phyloP scores from a whole-genome alignment of 2,888 invertebrate species.

The Mimachlamys varia region DNA sequence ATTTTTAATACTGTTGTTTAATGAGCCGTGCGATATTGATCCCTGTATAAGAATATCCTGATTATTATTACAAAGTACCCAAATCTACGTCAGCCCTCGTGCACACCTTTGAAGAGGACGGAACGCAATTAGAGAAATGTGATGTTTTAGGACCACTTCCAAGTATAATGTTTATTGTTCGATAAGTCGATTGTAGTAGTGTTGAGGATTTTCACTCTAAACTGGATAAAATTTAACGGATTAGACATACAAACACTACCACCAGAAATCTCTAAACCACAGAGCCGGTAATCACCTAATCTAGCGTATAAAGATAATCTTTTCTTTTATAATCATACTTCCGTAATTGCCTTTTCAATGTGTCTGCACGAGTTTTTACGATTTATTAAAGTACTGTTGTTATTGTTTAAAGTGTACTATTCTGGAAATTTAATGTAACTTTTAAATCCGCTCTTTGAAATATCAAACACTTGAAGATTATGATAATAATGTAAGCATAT shows the following conservation, averaged over 20 bases:
- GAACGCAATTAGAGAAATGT: not conserved
- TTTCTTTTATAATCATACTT: conserved; percentile 18
- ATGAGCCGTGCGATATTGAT: not conserved
- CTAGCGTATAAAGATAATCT: not conserved
- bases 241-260: not conserved
- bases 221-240: not conserved
- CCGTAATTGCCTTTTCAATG: conserved; percentile 10
- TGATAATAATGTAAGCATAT: not conserved
- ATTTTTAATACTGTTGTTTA: not conserved
- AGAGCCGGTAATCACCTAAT: not conserved
- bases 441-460: not conserved
- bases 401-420: not conserved
- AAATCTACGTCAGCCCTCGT: not conserved
- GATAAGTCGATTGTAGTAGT: not conserved
- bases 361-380: not conserved
- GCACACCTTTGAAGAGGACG: not conserved
- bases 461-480: conserved; percentile 15
- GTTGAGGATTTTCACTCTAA: not conserved
- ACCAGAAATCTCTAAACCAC: not conserved
- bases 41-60: not conserved
- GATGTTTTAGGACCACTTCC: conserved; percentile 13
- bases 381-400: not conserved
- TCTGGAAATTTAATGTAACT: conserved; percentile 32
- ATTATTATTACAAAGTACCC: not conserved
- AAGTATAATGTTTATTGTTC: conserved; percentile 16